Evolutionary conservation across 30 jellyfish, hydroid and myxozoan species (phyloP).

Genomic region (Cassiopea andromeda): DNA sequence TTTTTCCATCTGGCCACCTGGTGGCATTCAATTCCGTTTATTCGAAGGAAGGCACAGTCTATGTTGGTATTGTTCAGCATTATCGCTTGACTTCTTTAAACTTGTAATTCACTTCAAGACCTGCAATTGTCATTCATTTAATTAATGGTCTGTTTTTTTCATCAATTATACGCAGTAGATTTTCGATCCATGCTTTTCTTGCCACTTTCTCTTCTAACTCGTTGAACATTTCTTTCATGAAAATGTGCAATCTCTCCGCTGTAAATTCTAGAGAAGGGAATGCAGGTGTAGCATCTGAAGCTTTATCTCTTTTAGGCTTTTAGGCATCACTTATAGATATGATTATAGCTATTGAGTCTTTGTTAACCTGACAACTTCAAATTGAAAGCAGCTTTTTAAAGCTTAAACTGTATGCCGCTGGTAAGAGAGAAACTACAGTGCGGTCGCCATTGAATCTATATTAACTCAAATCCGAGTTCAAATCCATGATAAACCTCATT

Average conservation of each 20-base stretch:
- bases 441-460: neutral
- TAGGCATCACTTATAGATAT: neutral
- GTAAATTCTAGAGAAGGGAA: constrained; percentile 1
- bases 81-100: neutral
- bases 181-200: constrained; percentile 6
- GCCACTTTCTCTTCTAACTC: constrained; percentile 16
- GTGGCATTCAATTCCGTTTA: neutral
- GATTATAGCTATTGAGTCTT: neutral
- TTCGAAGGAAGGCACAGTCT: neutral
- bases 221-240: constrained; percentile 1
- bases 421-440: neutral
- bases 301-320: constrained; percentile 1
- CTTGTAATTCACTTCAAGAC: neutral
- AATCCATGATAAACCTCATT: too few species aligned
- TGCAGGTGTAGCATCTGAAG: constrained; percentile 9
- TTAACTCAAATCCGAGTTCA: too few species aligned
- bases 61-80: neutral
- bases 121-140: constrained; percentile 22
- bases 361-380: neutral
- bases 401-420: neutral
- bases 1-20: neutral
- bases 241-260: constrained; percentile 4
- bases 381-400: too few species aligned
- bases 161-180: neutral
- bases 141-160: constrained; percentile 11